Conservation (phyloP, 2,888 invertebrate species). For the Poecilobothrus nobilitatus region DNA sequence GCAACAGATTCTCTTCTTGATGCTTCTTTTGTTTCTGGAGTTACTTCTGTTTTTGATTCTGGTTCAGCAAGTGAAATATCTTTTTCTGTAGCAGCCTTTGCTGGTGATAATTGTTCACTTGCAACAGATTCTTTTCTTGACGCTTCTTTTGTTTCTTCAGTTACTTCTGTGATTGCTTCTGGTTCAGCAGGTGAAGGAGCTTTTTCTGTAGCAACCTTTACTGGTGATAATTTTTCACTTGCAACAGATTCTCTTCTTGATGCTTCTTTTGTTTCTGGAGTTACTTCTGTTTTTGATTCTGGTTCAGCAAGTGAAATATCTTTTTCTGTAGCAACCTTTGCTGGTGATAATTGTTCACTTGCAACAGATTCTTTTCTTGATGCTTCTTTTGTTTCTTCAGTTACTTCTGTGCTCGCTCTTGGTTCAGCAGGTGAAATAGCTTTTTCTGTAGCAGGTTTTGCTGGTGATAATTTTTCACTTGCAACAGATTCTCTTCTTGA, state of each 20-base stretch:
- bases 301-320: not conserved
- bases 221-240: slow-evolving; percentile 9
- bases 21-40: slow-evolving; percentile 19
- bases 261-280: not conserved
- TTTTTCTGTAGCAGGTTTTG: not conserved
- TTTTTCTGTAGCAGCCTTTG: not conserved
- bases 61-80: slow-evolving; percentile 5
- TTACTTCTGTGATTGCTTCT: slow-evolving; percentile 11
- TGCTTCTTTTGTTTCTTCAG: slow-evolving; percentile 13
- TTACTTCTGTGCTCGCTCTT: slow-evolving; percentile 21
- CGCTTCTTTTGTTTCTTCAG: slow-evolving; percentile 15
- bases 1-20: slow-evolving; percentile 16
- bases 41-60: slow-evolving; percentile 7
- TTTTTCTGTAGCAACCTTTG: not conserved
- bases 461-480: slow-evolving; percentile 12
- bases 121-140: slow-evolving; percentile 17
- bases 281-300: slow-evolving; percentile 14
- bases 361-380: slow-evolving; percentile 35
- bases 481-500: slow-evolving; percentile 16
- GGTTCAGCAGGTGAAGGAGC: slow-evolving; percentile 8
- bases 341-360: slow-evolving; percentile 22
- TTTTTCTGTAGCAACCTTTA: slow-evolving; percentile 11
- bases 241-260: slow-evolving; percentile 17
- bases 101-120: slow-evolving; percentile 10
- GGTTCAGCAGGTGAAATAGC: slow-evolving; percentile 19